A percentile compares a stretch with the other conserved stretches of the same genome.
Conservation (phyloP, 1,140 invertebrate species). For the Cotesia chilonis region DNA sequence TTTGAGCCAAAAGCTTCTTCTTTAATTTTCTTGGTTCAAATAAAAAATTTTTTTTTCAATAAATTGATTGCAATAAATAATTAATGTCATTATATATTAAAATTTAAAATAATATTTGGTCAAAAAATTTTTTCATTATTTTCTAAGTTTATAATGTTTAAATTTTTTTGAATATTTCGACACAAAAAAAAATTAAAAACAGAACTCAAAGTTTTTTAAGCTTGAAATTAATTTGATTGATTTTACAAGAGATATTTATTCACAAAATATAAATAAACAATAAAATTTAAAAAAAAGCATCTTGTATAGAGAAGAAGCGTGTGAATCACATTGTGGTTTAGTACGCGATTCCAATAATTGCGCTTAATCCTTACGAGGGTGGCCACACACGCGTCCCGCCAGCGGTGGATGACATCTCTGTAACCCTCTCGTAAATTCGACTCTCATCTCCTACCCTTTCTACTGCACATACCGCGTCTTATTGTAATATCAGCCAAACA, state of each 20-base stretch:
- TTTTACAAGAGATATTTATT: not conserved
- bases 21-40: not conserved
- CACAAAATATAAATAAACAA: not conserved
- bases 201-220: too few relatives aligned
- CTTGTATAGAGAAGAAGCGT: conserved; percentile 28
- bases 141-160: too few relatives aligned
- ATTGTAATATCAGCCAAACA: conserved; percentile 8
- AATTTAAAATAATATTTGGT: too few relatives aligned
- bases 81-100: too few relatives aligned
- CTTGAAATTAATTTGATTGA: not conserved
- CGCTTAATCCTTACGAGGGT: conserved; percentile 58
- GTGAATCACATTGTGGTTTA: conserved; percentile 51
- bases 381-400: conserved; percentile 48
- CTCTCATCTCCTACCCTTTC: conserved; percentile 10
- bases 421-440: conserved; percentile 41
- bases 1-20: too few relatives aligned
- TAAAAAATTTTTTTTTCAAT: too few relatives aligned
- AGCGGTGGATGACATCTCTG: conserved; percentile 43
- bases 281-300: conserved; percentile 7
- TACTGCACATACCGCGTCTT: conserved; percentile 23
- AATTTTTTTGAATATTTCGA: too few relatives aligned
- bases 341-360: conserved; percentile 60
- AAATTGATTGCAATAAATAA: too few relatives aligned
- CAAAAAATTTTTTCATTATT: too few relatives aligned
- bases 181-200: too few relatives aligned